Base-by-base conservation (phyloP, 2,113 vertebrate species). In the Octodon degus region DNA sequence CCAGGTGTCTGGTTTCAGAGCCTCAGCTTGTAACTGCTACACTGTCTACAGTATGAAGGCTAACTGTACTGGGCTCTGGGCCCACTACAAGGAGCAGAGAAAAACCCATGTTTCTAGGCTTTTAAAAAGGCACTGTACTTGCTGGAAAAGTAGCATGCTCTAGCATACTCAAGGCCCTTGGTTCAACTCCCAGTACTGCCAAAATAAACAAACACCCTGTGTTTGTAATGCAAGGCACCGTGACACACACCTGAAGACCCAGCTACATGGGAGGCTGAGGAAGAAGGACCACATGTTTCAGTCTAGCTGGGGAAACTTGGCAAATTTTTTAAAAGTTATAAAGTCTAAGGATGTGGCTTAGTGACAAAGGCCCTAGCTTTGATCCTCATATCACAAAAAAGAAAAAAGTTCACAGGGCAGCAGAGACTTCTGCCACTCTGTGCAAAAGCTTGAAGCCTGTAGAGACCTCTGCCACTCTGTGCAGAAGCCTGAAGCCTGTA, bases 1-100 rank as follows among this genome's bases (percentile, higher is more conserved):
- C 74, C 77, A 96, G 92, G 96, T 97, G 32, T 97, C 92, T 90
- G 88, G 72, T 97, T 97, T 97, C 97, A 97, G 79, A 90, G 67
- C 53, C 79, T 81, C 80, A 76, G 81, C 83, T 74, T 85, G 92
- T 25, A 92, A 89, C 62, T 60, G 58, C 47, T 63, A n/a, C 34
- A 11, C 34, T 16, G 30, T 80, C 91, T 68, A 68, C 50, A n/a
- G 55, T 3, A 30, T 32, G 25, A 47, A 20, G 34, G 40, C n/a
- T 32, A 14, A 32, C 67, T 80, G 30, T 27, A 17, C 50, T 7
- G 65, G 58, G 89, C 72, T 91, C 62, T 67, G 70, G 70, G 68
- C 82, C 93, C 47, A 37, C 25, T 55, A 67, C 20, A 67, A 74
- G n/a, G 11, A 62, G 55, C 0, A 79, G 4, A 81, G 32, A 63